phyloP scores from a whole-genome alignment of 2,113 vertebrate genomes.

The Chauna torquata region DNA sequence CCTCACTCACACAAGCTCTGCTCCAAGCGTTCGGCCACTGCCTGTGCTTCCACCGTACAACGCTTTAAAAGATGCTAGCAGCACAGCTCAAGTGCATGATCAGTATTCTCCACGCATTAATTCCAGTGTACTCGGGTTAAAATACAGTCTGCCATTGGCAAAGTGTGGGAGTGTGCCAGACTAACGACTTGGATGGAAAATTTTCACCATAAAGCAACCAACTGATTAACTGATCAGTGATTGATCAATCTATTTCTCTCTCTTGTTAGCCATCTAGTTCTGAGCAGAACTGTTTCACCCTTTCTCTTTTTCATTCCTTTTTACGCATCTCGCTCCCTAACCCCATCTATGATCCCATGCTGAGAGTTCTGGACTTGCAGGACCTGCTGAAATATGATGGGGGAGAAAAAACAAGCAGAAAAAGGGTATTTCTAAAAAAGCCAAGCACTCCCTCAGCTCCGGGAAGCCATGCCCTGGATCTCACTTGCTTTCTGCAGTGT shows the following conservation, averaged over 20 bases:
- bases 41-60: accelerated
- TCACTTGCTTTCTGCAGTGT: neutral
- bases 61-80: neutral
- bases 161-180: neutral
- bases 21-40: neutral
- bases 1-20: neutral
- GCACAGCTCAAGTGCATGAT: neutral
- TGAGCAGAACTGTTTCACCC: neutral
- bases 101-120: accelerated
- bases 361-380: neutral
- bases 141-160: neutral
- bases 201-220: neutral
- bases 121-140: neutral
- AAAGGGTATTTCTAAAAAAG: neutral
- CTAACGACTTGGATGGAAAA: accelerated
- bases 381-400: neutral
- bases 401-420: neutral
- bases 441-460: neutral
- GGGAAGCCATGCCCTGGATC: neutral
- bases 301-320: neutral
- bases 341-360: accelerated
- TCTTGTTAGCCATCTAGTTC: neutral
- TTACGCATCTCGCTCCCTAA: neutral
- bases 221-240: neutral
- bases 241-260: neutral